These are phyloP conservation scores for Timandra comae DNA, from an alignment of 2,888 invertebrate genomes.

Conservation along the genomic window DNA sequence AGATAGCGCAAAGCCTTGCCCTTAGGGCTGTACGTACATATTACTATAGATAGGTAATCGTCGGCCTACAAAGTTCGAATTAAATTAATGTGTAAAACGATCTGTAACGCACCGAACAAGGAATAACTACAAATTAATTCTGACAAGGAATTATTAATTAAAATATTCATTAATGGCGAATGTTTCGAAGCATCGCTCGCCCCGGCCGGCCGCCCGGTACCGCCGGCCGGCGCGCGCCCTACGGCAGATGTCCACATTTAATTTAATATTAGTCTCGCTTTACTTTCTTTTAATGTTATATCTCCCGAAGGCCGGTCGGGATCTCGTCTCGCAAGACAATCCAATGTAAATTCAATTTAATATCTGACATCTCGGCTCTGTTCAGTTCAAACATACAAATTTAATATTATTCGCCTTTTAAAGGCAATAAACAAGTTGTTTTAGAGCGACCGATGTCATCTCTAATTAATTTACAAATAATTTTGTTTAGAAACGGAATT, in stretches of 20 bases:
- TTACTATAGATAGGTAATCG: no score
- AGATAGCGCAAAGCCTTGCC: no score
- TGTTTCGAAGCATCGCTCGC: constrained; percentile 21
- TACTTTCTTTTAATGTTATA: constrained; percentile 61
- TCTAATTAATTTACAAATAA: no score
- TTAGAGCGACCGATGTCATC: constrained; percentile 17
- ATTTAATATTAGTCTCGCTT: constrained; percentile 58
- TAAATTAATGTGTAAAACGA: no score
- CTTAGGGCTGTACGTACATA: no score
- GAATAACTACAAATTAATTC: constrained; percentile 27
- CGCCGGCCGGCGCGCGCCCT: constrained; percentile 35
- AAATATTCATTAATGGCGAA: constrained; percentile 61
- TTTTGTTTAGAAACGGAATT: no score
- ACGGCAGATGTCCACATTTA: constrained; percentile 69
- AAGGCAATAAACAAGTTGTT: constrained; percentile 37
- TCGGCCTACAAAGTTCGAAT: no score
- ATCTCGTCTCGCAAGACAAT: constrained; percentile 43
- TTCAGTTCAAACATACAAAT: constrained; percentile 31
- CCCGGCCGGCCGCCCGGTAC: no score
- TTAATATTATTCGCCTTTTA: constrained; percentile 32
- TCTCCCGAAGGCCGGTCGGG: constrained; percentile 33
- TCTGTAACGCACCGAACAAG: constrained; percentile 13
- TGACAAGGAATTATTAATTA: constrained; percentile 39
- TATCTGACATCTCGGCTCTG: constrained; percentile 30
- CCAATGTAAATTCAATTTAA: constrained; percentile 53